phyloP scores from a whole-genome alignment of 2,888 invertebrate genomes.

The Cremastinae sp. region DNA sequence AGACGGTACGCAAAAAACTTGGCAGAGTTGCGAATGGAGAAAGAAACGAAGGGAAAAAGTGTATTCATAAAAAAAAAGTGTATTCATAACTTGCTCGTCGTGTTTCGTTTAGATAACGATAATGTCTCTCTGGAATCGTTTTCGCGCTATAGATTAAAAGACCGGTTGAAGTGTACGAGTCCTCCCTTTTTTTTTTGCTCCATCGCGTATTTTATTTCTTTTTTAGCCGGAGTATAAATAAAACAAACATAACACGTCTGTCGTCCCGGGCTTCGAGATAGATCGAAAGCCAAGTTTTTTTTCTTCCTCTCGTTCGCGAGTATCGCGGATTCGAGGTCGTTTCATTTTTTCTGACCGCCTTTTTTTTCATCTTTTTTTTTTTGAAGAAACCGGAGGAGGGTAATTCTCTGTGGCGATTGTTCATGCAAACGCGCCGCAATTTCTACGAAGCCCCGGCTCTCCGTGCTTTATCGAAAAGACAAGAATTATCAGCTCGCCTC shows the following conservation, averaged over 20 bases:
- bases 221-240: neutral
- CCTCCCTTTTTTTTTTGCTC: neutral
- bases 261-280: constrained; percentile 24
- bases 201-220: neutral
- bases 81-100: constrained; percentile 38
- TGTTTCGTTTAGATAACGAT: constrained; percentile 50
- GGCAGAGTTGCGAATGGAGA: neutral
- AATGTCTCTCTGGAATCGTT: constrained; percentile 36
- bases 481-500: constrained; percentile 21
- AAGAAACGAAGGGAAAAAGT: neutral
- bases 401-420: neutral
- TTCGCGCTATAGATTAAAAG: constrained; percentile 24
- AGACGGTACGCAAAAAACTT: neutral
- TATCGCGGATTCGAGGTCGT: constrained; percentile 32
- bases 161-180: constrained; percentile 3
- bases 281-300: constrained; percentile 36
- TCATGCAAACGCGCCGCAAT: constrained; percentile 6
- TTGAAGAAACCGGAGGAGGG: constrained; percentile 9
- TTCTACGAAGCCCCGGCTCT: constrained; percentile 15
- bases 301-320: constrained; percentile 22
- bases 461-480: constrained; percentile 24
- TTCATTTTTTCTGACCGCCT: constrained; percentile 11
- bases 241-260: neutral
- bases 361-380: too few relatives aligned
- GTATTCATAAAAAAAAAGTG: constrained; percentile 29